A percentile compares a stretch with the other conserved stretches of the same genome.
phyloP scores from a whole-genome alignment of 2,888 invertebrate genomes.

The Abscondita cerata region DNA sequence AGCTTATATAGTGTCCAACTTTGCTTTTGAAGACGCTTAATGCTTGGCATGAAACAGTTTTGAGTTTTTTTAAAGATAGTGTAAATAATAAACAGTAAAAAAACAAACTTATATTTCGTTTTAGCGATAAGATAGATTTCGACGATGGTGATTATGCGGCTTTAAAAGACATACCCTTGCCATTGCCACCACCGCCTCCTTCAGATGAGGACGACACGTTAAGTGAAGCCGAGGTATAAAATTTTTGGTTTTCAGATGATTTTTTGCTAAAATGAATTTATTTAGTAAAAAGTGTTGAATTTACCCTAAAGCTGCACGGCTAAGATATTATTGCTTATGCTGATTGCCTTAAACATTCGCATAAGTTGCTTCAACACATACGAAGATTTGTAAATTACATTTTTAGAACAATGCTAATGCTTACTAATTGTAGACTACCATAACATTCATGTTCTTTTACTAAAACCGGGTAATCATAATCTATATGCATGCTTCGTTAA shows the following conservation, averaged over 20 bases:
- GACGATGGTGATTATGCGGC: slow-evolving; percentile 87
- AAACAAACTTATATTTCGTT: slow-evolving; percentile 5
- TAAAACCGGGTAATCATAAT: too few species aligned
- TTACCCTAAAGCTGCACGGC: too few species aligned
- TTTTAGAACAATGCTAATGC: too few species aligned
- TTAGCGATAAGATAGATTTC: slow-evolving; percentile 41
- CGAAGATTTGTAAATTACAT: too few species aligned
- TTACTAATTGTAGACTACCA: too few species aligned
- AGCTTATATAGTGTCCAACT: slow-evolving; percentile 26
- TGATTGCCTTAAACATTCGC: too few species aligned
- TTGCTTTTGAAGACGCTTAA: slow-evolving; percentile 1
- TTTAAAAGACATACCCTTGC: slow-evolving; percentile 67
- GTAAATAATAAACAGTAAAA: not conserved
- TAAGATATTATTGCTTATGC: too few species aligned
- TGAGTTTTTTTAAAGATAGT: not conserved
- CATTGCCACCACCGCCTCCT: slow-evolving; percentile 52
- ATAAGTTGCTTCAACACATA: too few species aligned
- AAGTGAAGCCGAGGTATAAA: slow-evolving; percentile 74
- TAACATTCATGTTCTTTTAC: too few species aligned
- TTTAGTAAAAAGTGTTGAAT: too few species aligned
- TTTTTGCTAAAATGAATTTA: too few species aligned
- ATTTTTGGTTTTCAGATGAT: not conserved
- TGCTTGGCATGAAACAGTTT: slow-evolving; percentile 14
- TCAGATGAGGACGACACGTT: slow-evolving; percentile 67
- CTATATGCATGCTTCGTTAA: too few species aligned